Evolutionary conservation across 2,113 vertebrate species (phyloP).

Genomic region (Hippocampus zosterae): DNA sequence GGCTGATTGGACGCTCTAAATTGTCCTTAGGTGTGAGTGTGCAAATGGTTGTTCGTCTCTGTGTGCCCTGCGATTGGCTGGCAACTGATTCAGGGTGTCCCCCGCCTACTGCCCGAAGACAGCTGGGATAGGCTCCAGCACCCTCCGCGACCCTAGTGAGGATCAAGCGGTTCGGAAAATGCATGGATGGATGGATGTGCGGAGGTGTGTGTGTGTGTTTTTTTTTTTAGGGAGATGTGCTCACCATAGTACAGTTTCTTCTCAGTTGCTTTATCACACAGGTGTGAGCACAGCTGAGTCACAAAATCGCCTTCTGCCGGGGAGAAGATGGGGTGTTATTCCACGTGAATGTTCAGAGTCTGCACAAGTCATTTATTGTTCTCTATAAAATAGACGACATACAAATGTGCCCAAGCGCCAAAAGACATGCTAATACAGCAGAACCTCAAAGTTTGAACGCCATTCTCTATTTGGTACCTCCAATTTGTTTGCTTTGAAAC

Average conservation of each 20-base stretch:
- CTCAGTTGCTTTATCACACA: constrained; percentile 68
- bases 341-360: constrained; percentile 11
- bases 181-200: too few species aligned
- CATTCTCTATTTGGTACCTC: background rate
- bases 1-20: too few species aligned
- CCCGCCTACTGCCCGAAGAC: too few species aligned
- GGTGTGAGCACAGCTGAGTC: constrained; percentile 70
- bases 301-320: constrained; percentile 67
- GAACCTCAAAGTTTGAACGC: background rate
- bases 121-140: too few species aligned
- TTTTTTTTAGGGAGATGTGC: constrained; percentile 26
- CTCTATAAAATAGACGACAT: background rate
- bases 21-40: too few species aligned
- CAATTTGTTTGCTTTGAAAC: background rate
- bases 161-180: too few species aligned
- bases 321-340: constrained; percentile 26
- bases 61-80: too few species aligned
- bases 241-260: constrained; percentile 76
- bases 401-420: too few species aligned
- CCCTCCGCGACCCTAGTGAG: too few species aligned
- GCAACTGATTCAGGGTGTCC: too few species aligned
- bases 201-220: background rate
- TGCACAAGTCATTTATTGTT: background rate
- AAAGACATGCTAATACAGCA: constrained; percentile 5
- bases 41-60: too few species aligned